These are phyloP conservation scores for Drosophila leonis DNA, from an alignment of 2,888 invertebrate species.

Conservation along the genomic window DNA sequence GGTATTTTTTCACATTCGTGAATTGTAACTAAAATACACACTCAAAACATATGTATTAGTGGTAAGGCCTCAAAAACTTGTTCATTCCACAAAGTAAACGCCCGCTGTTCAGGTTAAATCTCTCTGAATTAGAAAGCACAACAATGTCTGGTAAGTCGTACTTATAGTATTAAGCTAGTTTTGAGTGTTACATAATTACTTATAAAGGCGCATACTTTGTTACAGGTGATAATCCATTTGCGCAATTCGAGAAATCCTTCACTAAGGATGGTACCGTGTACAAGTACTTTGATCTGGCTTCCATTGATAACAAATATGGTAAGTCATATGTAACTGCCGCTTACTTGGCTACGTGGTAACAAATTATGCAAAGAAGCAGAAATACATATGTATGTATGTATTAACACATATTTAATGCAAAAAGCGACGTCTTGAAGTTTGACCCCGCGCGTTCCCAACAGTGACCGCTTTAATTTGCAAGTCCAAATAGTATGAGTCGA, in stretches of 20 bases:
- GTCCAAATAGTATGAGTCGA: slow-evolving; percentile 53
- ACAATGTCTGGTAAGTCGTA: slow-evolving; percentile 74
- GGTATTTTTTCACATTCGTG: slow-evolving; percentile 1
- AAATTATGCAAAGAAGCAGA: background rate
- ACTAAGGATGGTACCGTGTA: slow-evolving; percentile 85
- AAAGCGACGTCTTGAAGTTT: slow-evolving; percentile 58
- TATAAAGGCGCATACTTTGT: background rate
- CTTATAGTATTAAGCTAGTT: slow-evolving; percentile 11
- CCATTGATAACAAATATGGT: slow-evolving; percentile 93
- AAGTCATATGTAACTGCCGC: slow-evolving; percentile 82
- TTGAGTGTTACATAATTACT: slow-evolving; percentile 52
- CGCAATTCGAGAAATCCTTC: slow-evolving; percentile 83
- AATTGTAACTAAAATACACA: slow-evolving; percentile 29
- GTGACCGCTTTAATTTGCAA: slow-evolving; percentile 63
- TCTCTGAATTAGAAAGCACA: slow-evolving; percentile 33
- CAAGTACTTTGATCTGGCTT: slow-evolving; percentile 92
- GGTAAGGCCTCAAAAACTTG: slow-evolving; percentile 26
- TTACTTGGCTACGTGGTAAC: slow-evolving; percentile 45
- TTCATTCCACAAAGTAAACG: slow-evolving; percentile 50
- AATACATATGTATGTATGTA: background rate
- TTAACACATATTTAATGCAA: slow-evolving; percentile 30
- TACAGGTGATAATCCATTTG: slow-evolving; percentile 82
- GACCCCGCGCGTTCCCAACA: slow-evolving; percentile 44
- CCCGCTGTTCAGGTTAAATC: slow-evolving; percentile 49
- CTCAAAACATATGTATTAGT: background rate